These are phyloP conservation scores for Mormyrops attenuatus DNA, from an alignment of 2,797 vertebrate species.

Conservation along the genomic window DNA sequence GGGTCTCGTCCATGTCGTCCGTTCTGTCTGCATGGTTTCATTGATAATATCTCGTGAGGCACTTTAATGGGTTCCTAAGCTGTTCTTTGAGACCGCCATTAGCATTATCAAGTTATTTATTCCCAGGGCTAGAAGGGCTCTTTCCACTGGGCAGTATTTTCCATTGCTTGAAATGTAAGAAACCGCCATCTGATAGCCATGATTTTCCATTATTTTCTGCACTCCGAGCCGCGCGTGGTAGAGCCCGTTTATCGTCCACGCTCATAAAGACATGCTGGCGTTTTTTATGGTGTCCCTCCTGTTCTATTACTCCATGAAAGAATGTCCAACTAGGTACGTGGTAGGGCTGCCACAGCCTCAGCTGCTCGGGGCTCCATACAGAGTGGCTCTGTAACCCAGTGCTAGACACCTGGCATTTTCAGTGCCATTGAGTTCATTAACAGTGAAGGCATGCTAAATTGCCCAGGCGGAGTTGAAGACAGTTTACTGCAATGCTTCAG, in stretches of 20 bases:
- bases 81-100: conserved; percentile 57
- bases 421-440: conserved; percentile 27
- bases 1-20: conserved; percentile 50
- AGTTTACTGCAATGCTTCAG: conserved; percentile 14
- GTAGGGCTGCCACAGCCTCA: neutral
- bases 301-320: neutral
- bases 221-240: conserved; percentile 32
- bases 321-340: neutral
- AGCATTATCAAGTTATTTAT: conserved; percentile 71
- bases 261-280: neutral
- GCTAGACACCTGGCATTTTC: neutral
- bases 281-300: neutral
- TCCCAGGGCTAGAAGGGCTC: conserved; percentile 59
- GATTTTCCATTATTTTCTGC: conserved; percentile 67
- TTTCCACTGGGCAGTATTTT: conserved; percentile 75
- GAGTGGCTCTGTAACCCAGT: neutral
- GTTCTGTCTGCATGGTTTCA: conserved; percentile 59
- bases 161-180: conserved; percentile 64
- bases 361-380: neutral
- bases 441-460: conserved; percentile 25
- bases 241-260: neutral
- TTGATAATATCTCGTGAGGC: conserved; percentile 68
- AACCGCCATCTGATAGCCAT: conserved; percentile 44
- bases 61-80: conserved; percentile 65
- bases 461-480: conserved; percentile 12